A percentile compares a stretch with the other conserved stretches of the same genome.
Evolutionary conservation across 2,797 vertebrate genomes (phyloP).

Genomic region (Cirrhinus molitorella): DNA sequence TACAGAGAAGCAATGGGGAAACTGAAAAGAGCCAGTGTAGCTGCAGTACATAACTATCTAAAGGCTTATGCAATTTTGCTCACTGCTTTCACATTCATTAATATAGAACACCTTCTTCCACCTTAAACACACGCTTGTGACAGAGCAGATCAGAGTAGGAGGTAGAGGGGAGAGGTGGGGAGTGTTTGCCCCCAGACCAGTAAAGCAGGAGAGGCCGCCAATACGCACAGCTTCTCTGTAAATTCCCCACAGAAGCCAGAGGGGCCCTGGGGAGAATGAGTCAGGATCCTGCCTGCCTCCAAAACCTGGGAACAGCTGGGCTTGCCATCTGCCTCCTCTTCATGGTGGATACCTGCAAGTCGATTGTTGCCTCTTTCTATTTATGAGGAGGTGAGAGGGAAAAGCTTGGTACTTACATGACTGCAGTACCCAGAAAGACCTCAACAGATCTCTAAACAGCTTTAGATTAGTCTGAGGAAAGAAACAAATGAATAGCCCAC

Average conservation of each 20-base stretch:
- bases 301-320: slow-evolving; percentile 83
- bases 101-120: not conserved
- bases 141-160: slow-evolving; percentile 66
- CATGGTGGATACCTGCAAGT: slow-evolving; percentile 75
- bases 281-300: slow-evolving; percentile 73
- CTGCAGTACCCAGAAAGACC: slow-evolving; percentile 24
- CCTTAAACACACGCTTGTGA: slow-evolving; percentile 47
- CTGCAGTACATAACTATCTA: not conserved
- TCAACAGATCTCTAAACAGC: slow-evolving; percentile 22
- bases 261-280: slow-evolving; percentile 74
- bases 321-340: slow-evolving; percentile 81
- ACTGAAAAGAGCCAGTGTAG: not conserved
- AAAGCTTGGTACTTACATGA: slow-evolving; percentile 43
- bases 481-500: not conserved
- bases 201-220: slow-evolving; percentile 68
- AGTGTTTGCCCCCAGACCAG: slow-evolving; percentile 66
- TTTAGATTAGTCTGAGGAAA: slow-evolving; percentile 10
- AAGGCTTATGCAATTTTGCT: slow-evolving; percentile 7
- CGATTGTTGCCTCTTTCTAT: slow-evolving; percentile 60
- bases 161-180: slow-evolving; percentile 66
- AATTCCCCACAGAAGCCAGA: slow-evolving; percentile 75
- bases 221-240: slow-evolving; percentile 70
- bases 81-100: not conserved
- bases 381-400: slow-evolving; percentile 64
- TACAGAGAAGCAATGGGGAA: not conserved